These are phyloP conservation scores for Mycogona germanica DNA, from an alignment of 2,888 invertebrate species.

Conservation along the genomic window DNA sequence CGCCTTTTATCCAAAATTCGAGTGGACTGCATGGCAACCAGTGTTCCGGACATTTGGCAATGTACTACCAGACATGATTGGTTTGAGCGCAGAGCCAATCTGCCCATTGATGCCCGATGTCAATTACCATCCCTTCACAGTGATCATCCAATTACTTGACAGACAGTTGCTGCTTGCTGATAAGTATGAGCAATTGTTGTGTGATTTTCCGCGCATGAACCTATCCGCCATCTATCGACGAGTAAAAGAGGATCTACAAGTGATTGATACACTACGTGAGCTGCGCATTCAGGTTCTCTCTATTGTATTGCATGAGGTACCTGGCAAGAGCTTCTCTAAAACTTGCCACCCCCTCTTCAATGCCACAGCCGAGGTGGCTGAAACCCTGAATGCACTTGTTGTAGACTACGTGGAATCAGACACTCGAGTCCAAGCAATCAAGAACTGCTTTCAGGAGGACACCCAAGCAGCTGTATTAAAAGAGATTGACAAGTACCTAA, in stretches of 20 bases:
- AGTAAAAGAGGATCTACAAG: constrained; percentile 10
- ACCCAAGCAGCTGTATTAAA: constrained; percentile 9
- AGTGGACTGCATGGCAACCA: constrained; percentile 12
- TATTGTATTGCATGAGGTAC: neutral
- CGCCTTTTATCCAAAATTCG: constrained; percentile 10
- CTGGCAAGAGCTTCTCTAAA: neutral
- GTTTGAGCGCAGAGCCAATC: constrained; percentile 5
- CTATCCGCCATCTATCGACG: constrained; percentile 12
- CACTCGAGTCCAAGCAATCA: neutral
- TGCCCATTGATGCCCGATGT: constrained; percentile 9
- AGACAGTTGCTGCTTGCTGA: constrained; percentile 4
- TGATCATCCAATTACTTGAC: neutral
- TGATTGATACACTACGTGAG: neutral
- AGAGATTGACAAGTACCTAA: constrained; percentile 16
- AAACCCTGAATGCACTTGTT: constrained; percentile 6
- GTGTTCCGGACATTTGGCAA: constrained; percentile 11
- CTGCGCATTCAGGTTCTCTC: neutral
- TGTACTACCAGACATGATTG: constrained; percentile 9
- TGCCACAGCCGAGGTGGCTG: neutral
- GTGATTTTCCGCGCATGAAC: constrained; percentile 14
- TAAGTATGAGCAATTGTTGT: constrained; percentile 13
- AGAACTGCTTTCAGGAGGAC: constrained; percentile 11
- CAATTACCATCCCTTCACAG: constrained; percentile 11
- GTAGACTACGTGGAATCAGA: constrained; percentile 4
- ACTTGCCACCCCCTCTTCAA: constrained; percentile 11